Evolutionary conservation across 2,888 invertebrate species (phyloP), one percentile per base, ranked within the genome.

Genomic region (Thecocarcelia acutangulata): DNA sequence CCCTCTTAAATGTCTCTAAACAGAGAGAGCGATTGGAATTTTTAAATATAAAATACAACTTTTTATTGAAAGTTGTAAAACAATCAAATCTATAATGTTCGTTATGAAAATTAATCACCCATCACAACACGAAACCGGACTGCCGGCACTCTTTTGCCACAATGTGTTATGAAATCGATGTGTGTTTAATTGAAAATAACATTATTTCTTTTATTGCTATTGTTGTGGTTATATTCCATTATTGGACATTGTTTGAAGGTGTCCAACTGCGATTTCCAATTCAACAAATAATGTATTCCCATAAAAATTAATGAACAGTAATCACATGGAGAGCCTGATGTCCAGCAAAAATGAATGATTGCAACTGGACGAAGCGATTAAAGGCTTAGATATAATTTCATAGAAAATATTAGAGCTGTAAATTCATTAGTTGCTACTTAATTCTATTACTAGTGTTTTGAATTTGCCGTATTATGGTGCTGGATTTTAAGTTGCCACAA

Each of bases 231-330:
- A 50, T 46, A 24, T 56, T 59, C 59, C 59, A 69, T 76, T 76
- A 76, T 63, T 76, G 46, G 66, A 52, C 33, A 70, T 83, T 82
- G 80, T 78, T 54, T 59, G 0, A 46, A 79, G 79, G 77, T 83
- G 79, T 81, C 84, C 84, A 81, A 81, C 83, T 74, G 84, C 48
- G 84, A 64, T 75, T 81, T 77, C 70, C 82, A 73, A 83, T 83
- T 63, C 61, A 77, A 77, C 63, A 63, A 79, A 78, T 80, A 75
- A 79, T 73, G 69, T 74, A 59, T 58, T 78, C 61, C 15, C 69
- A 82, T 74, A 66, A 82, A 82, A 59, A 70, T 24, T 78, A 66
- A 78, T 82, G 70, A 70, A 42, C 48, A 44, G 13, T 52, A 40
- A 46, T 17, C 17, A 54, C 17, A 24, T 19, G n/a, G 33, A n/a